A percentile compares a stretch with the other conserved stretches of the same genome.
These are phyloP conservation scores for Gymnobelideus leadbeateri DNA, from an alignment of 2,113 vertebrate genomes.

Conservation along the genomic window DNA sequence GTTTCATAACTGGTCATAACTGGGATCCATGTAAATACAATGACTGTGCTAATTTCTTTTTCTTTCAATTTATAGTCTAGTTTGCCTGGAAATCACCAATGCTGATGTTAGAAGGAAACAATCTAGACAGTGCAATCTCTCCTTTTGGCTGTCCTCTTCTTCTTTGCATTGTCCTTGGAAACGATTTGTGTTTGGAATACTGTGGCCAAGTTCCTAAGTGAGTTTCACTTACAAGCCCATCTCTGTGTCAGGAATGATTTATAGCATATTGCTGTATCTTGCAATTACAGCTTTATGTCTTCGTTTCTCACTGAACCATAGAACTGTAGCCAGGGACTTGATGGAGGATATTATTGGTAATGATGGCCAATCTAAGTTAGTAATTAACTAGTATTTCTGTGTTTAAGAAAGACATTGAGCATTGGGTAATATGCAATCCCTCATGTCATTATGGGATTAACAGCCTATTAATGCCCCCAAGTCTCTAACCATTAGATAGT, in stretches of 20 bases:
- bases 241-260: slow-evolving; percentile 57
- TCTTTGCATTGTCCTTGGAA: slow-evolving; percentile 33
- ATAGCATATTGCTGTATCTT: not conserved
- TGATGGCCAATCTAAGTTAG: slow-evolving; percentile 3
- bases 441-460: not conserved
- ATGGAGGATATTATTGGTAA: not conserved
- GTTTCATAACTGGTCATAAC: not conserved
- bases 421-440: not conserved
- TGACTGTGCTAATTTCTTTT: not conserved
- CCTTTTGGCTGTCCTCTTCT: not conserved
- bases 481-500: not conserved
- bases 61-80: not conserved
- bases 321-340: slow-evolving; percentile 5
- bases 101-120: slow-evolving; percentile 35
- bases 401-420: not conserved
- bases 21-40: not conserved
- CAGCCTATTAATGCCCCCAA: not conserved
- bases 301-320: not conserved
- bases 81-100: slow-evolving; percentile 13
- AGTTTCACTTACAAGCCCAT: slow-evolving; percentile 1
- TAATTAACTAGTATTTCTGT: slow-evolving; percentile 4
- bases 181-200: slow-evolving; percentile 21
- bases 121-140: not conserved
- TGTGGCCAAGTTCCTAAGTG: not conserved
- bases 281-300: not conserved